Base-by-base conservation (phyloP, 2,797 vertebrate genomes). In the Epinephelus malabaricus region DNA sequence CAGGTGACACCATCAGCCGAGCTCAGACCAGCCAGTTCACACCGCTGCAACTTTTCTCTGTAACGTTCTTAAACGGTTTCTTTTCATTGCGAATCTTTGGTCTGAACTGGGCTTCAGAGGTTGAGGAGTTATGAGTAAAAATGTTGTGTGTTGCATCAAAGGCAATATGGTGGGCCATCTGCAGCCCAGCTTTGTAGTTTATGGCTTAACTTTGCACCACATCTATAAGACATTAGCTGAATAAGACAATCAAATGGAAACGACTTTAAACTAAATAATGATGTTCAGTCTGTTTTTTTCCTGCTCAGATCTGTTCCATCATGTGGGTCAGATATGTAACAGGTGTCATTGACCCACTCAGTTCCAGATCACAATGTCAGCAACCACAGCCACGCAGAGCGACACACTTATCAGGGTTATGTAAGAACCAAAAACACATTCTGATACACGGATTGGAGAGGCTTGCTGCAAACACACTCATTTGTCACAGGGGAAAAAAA, bases 401-500 rank as follows among this genome's bases (percentile, higher is more conserved):
- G 19, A 73, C 70, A 76, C 43, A 73, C 54, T 38, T 60, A 55
- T 82, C 81, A 5, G 5, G 6, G 50, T 85, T 73, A 34, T 10
- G 12, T 4, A 67, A 86, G 17, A 45, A 5, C 1, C 13, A n/a
- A 14, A 77, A 40, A 34, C 54, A 69, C 49, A 60, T 9, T 30
- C 59, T 21, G 21, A 27, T 19, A 6, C 6, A 19, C 27, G 14
- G 43, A 55, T 5, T 15, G 56, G 25, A 60, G 30, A 17, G 7
- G 13, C 45, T 71, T 19, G 0, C 2, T 30, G 38, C 4, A 15
- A 19, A 25, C 54, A 0, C 21, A 55, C 1, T 53, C 17, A 1
- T 40, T 21, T 0, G 56, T 47, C 34, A n/a, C 14, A 8, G 17
- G 10, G n/a, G 15, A 45, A 45, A 38, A 4, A 0, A 59, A 63